These are phyloP conservation scores for Caenorhabditis sp. DNA, from an alignment of 2,888 invertebrate species.

Conservation along the genomic window DNA sequence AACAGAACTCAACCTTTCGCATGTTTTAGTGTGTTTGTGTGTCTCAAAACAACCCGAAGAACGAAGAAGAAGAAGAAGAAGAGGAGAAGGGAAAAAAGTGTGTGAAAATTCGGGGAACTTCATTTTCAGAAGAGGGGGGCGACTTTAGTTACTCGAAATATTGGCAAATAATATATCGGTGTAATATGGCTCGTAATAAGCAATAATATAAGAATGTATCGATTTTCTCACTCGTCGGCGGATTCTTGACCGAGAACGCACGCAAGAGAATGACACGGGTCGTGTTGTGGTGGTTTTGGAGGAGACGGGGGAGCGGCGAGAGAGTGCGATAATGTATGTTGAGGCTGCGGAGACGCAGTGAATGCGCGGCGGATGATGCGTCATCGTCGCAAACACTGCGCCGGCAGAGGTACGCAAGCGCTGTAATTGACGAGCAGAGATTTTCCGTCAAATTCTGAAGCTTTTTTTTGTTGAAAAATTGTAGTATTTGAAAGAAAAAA, in stretches of 20 bases:
- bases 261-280: not conserved
- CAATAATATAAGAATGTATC: constrained; percentile 13
- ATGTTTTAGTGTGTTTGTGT: constrained; percentile 10
- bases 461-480: not conserved
- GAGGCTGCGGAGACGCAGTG: constrained; percentile 18
- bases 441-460: not conserved
- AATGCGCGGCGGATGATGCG: not conserved
- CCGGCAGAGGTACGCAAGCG: not conserved
- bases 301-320: not conserved
- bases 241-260: constrained; percentile 4
- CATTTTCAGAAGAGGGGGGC: not conserved
- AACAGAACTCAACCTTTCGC: constrained; percentile 46
- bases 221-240: not conserved
- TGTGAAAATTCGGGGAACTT: not conserved
- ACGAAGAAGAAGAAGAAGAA: constrained; percentile 19
- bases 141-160: constrained; percentile 12
- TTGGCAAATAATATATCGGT: constrained; percentile 14
- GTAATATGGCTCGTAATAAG: constrained; percentile 14
- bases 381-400: constrained; percentile 10
- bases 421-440: constrained; percentile 8
- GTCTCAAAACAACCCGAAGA: constrained; percentile 22
- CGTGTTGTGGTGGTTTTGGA: not conserved
- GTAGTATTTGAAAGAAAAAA: not conserved
- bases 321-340: not conserved
- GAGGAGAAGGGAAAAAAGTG: not conserved